Percentiles rank a stretch among this genome's conserved stretches.
phyloP scores from a whole-genome alignment of 2,797 vertebrate genomes.

The Bradypus variegatus region DNA sequence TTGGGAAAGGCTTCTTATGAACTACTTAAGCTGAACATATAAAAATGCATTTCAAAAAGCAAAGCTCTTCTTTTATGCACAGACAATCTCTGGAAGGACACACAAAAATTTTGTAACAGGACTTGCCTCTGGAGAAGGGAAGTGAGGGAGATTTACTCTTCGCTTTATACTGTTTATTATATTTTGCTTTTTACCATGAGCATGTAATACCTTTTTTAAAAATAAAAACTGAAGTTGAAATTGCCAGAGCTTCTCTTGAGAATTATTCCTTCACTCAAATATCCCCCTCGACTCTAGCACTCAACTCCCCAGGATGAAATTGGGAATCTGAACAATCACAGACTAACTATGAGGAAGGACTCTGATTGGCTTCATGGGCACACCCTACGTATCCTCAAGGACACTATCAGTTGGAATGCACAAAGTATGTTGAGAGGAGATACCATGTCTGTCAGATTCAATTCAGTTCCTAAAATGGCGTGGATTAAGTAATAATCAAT shows the following conservation, averaged over 20 bases:
- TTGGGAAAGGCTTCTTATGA: slow-evolving; percentile 49
- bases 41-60: slow-evolving; percentile 43
- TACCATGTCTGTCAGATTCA: neutral
- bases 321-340: neutral
- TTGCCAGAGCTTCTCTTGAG: slow-evolving; percentile 25
- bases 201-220: neutral
- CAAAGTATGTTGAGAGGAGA: neutral
- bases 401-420: neutral
- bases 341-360: neutral
- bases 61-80: neutral
- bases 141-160: neutral
- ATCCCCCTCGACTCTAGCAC: neutral
- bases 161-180: neutral
- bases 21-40: slow-evolving; percentile 41
- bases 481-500: neutral
- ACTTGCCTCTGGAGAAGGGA: neutral
- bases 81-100: neutral
- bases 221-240: neutral
- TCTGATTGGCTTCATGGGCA: neutral
- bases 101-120: neutral
- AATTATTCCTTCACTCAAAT: slow-evolving; percentile 4
- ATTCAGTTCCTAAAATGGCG: neutral
- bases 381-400: neutral
- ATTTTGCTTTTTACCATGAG: neutral
- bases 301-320: slow-evolving; percentile 17